Evolutionary conservation across 2,888 invertebrate genomes (phyloP).

Genomic region (Aproaerema taeniolella): DNA sequence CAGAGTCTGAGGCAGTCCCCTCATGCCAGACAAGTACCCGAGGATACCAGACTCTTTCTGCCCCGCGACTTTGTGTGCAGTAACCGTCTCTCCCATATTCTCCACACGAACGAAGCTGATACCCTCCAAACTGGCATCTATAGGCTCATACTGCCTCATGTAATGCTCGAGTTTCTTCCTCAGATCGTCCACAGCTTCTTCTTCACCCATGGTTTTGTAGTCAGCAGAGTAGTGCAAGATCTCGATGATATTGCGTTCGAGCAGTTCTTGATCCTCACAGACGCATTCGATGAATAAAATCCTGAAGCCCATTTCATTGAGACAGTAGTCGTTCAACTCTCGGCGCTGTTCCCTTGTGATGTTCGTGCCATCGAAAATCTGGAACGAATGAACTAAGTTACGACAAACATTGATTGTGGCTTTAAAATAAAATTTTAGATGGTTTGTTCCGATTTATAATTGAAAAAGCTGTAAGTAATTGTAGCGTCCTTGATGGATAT

Average conservation of each 20-base stretch:
- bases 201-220: constrained; percentile 87
- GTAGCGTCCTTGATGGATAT: no score
- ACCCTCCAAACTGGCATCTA: constrained; percentile 79
- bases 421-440: background rate
- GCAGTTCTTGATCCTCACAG: constrained; percentile 84
- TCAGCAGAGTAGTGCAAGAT: constrained; percentile 92
- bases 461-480: no score
- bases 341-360: constrained; percentile 89
- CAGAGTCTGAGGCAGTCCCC: constrained; percentile 88
- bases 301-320: constrained; percentile 85
- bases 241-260: constrained; percentile 77
- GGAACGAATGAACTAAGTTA: constrained; percentile 30
- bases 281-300: constrained; percentile 95
- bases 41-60: constrained; percentile 91
- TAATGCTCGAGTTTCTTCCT: constrained; percentile 90
- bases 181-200: constrained; percentile 88
- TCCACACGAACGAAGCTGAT: constrained; percentile 70
- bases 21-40: constrained; percentile 92
- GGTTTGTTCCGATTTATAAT: background rate
- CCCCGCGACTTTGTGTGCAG: constrained; percentile 84
- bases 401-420: constrained; percentile 9
- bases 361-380: constrained; percentile 96
- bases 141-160: constrained; percentile 86
- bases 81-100: constrained; percentile 81
- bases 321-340: constrained; percentile 85